Evolutionary conservation across 2,888 invertebrate genomes (phyloP), one percentile per base, ranked within the genome.

Genomic region (Phragmatobia fuliginosa): DNA sequence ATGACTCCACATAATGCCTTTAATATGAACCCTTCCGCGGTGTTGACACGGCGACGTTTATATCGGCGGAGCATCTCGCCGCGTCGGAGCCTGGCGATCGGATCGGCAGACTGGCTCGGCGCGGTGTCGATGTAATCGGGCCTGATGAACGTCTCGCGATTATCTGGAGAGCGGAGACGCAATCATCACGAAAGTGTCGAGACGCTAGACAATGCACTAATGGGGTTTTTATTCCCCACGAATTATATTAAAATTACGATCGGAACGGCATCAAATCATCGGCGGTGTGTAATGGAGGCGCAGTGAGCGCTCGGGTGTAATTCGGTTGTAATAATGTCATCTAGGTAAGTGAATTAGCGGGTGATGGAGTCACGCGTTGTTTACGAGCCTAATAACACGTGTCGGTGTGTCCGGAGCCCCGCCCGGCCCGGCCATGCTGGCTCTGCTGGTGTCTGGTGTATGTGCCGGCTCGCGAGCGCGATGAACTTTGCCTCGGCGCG

Each of bases 331-430:
- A 90, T 91, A 87, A 90, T 89, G 90, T 90, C 89, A 87, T 88
- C 88, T 84, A 82, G 75, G 86, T 87, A 88, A 89, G 84, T 88
- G 87, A 88, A 88, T 89, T 87, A 88, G 84, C 83, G 76, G 78
- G 77, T 86, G 89, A 85, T 87, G 84, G 79, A 86, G 90, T 91
- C 90, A 91, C 90, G 92, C 89, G 85, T 89, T 83, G 90, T 88
- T 90, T 85, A 83, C 81, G 80, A 72, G 78, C 76, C 81, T 88
- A 89, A 89, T 87, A 82, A 83, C 70, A 74, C 77, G 80, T 79
- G 80, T 79, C 81, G 76, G 68, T 59, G 68, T 70, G 65, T 70
- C 66, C 65, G 67, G 66, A 56, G 69, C 33, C 49, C 38, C 70
- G 67, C 66, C 71, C 70, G 65, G 58, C 60, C 56, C 33, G 70